phyloP scores from a whole-genome alignment of 2,797 vertebrate genomes.

The Botia almorhae region DNA sequence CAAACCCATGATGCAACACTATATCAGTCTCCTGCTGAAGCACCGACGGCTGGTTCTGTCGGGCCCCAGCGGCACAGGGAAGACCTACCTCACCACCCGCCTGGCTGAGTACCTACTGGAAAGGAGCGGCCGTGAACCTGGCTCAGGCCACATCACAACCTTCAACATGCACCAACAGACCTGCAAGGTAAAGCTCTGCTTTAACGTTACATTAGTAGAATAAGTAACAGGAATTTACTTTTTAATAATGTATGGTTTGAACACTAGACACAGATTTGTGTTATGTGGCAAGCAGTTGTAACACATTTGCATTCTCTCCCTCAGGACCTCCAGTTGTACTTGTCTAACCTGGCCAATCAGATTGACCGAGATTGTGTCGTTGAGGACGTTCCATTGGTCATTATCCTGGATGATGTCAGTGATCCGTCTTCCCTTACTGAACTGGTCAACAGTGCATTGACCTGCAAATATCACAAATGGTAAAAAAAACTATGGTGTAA shows the following conservation, averaged over 20 bases:
- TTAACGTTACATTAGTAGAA: background rate
- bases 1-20: constrained; percentile 97
- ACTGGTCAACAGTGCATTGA: constrained; percentile 92
- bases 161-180: constrained; percentile 97
- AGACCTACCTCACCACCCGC: constrained; percentile 90
- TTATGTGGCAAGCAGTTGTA: background rate
- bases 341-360: constrained; percentile 94
- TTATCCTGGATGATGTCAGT: constrained; percentile 92
- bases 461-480: constrained; percentile 99
- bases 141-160: constrained; percentile 83
- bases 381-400: constrained; percentile 88
- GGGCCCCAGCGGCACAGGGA: constrained; percentile 94
- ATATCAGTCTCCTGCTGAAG: constrained; percentile 92
- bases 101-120: constrained; percentile 92
- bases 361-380: constrained; percentile 88
- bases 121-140: constrained; percentile 82
- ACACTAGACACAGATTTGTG: background rate
- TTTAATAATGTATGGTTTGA: background rate
- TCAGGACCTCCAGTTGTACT: constrained; percentile 93
- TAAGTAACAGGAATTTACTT: background rate
- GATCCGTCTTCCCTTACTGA: constrained; percentile 88
- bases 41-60: constrained; percentile 92
- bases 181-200: constrained; percentile 83
- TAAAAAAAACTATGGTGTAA: constrained; percentile 62
- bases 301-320: background rate